A percentile compares a stretch with the other conserved stretches of the same genome.
Conservation (phyloP, 2,113 vertebrate species). For the Pan paniscus region DNA sequence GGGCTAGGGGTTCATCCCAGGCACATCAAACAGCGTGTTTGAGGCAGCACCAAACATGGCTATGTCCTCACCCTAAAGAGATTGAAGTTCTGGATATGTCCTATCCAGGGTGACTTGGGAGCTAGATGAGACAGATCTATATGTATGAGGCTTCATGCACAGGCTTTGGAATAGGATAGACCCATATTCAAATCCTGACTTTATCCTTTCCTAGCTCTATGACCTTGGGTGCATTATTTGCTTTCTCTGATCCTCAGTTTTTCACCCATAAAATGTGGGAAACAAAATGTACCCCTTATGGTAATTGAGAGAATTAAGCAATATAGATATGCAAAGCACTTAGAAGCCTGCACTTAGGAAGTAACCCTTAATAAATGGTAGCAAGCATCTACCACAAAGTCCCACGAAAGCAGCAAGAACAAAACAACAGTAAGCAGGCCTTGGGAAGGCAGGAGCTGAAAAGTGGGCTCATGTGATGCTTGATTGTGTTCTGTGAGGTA, state of each 20-base stretch:
- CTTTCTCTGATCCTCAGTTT: conserved; percentile 32
- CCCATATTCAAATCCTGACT: background rate
- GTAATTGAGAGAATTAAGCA: background rate
- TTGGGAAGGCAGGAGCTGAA: background rate
- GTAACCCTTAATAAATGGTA: background rate
- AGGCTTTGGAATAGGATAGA: background rate
- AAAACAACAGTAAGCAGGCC: background rate
- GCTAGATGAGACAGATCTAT: background rate
- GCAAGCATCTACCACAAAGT: background rate
- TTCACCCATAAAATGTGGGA: conserved; percentile 11
- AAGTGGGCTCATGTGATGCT: background rate
- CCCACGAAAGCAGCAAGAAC: conserved; percentile 7
- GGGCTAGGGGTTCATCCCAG: background rate
- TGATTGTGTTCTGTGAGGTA: conserved; percentile 11
- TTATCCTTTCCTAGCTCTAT: conserved; percentile 22
- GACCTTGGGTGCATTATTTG: background rate
- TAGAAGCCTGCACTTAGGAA: background rate
- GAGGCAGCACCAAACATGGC: background rate
- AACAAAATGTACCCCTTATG: background rate
- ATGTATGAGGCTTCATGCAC: background rate
- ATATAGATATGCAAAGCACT: background rate
- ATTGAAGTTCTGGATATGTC: background rate
- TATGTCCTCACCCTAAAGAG: background rate
- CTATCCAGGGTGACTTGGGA: background rate
- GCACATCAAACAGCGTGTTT: background rate